Percentiles rank a stretch among this genome's conserved stretches.
These are phyloP conservation scores for Cheilosia soror DNA, from an alignment of 2,888 invertebrate species.

Conservation along the genomic window DNA sequence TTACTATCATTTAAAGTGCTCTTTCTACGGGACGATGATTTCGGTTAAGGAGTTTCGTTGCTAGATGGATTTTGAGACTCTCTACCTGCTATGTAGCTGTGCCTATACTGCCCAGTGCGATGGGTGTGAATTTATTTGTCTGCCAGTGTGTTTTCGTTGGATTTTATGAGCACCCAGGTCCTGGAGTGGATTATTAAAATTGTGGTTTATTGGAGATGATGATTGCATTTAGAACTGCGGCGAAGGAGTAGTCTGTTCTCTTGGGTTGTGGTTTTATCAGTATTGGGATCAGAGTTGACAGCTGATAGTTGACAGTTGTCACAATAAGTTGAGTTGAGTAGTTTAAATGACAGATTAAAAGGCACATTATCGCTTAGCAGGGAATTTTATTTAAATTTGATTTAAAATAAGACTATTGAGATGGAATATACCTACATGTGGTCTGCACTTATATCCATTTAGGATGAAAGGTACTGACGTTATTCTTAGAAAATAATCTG, in stretches of 20 bases:
- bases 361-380: slow-evolving; percentile 2
- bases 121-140: slow-evolving; percentile 71
- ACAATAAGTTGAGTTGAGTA: slow-evolving; percentile 33
- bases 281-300: slow-evolving; percentile 22
- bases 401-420: background rate
- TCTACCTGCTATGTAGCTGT: slow-evolving; percentile 23
- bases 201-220: slow-evolving; percentile 68
- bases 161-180: slow-evolving; percentile 46
- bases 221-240: slow-evolving; percentile 35
- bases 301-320: slow-evolving; percentile 35
- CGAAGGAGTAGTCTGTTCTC: background rate
- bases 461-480: too few species aligned
- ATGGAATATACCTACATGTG: too few species aligned
- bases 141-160: slow-evolving; percentile 36
- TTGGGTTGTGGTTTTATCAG: slow-evolving; percentile 7
- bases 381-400: background rate
- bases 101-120: background rate
- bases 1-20: slow-evolving; percentile 70
- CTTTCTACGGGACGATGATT: slow-evolving; percentile 52
- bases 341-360: slow-evolving; percentile 24
- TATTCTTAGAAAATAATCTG: too few species aligned
- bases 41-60: slow-evolving; percentile 11
- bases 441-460: too few species aligned
- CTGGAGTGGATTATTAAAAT: slow-evolving; percentile 65
- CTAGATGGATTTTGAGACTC: slow-evolving; percentile 26